phyloP scores from a whole-genome alignment of 2,888 invertebrate species.

The Aquatica leii region DNA sequence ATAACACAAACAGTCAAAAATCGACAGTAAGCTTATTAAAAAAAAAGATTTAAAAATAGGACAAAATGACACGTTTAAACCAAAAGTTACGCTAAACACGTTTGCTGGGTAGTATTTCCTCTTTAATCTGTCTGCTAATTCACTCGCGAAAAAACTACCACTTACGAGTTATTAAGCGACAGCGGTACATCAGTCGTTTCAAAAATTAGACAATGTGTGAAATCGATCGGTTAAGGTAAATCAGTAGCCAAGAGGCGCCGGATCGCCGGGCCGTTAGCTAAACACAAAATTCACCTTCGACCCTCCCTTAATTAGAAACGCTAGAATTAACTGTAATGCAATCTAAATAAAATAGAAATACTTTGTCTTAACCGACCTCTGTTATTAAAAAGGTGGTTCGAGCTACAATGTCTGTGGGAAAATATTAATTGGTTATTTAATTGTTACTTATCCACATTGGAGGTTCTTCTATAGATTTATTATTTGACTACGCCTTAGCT shows the following conservation, averaged over 20 bases:
- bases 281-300: conserved; percentile 36
- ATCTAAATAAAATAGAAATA: conserved; percentile 46
- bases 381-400: conserved; percentile 40
- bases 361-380: conserved; percentile 40
- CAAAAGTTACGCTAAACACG: too few relatives aligned
- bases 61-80: too few relatives aligned
- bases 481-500: conserved; percentile 23
- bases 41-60: too few relatives aligned
- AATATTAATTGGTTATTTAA: conserved; percentile 40
- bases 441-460: conserved; percentile 29
- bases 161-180: too few relatives aligned
- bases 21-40: too few relatives aligned
- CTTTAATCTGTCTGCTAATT: too few relatives aligned
- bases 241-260: conserved; percentile 49
- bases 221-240: conserved; percentile 47
- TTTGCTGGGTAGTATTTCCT: too few relatives aligned
- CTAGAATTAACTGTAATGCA: conserved; percentile 48
- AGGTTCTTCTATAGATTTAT: conserved; percentile 27
- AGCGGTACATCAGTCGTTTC: conserved; percentile 16
- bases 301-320: conserved; percentile 50
- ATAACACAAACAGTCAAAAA: too few relatives aligned
- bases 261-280: conserved; percentile 41
- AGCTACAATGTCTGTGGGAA: conserved; percentile 39
- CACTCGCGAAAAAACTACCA: too few relatives aligned
- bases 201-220: conserved; percentile 41